A percentile compares a stretch with the other conserved stretches of the same genome.
phyloP scores from a whole-genome alignment of 2,888 invertebrate genomes.

The Amphipyra tragopoginis region DNA sequence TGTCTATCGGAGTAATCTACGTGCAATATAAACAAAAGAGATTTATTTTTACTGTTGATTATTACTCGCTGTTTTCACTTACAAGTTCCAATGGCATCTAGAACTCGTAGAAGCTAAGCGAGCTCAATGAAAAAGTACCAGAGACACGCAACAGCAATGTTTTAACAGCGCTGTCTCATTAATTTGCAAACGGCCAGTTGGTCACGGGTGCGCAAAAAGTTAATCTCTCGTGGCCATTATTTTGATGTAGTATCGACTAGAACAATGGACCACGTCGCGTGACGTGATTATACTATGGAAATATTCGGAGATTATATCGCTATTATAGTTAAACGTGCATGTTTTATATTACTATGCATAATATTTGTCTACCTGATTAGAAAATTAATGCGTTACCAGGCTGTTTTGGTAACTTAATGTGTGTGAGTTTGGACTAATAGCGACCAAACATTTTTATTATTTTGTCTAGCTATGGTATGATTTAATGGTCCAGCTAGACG shows the following conservation, averaged over 20 bases:
- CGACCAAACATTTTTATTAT: slow-evolving; percentile 5
- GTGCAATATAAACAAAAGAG: slow-evolving; percentile 45
- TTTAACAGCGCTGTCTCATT: slow-evolving; percentile 61
- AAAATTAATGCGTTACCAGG: slow-evolving; percentile 39
- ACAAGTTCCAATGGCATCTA: slow-evolving; percentile 39
- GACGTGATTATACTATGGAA: slow-evolving; percentile 73
- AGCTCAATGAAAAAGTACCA: slow-evolving; percentile 47
- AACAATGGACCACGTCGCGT: slow-evolving; percentile 76
- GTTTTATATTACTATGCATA: slow-evolving; percentile 55
- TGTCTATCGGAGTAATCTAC: slow-evolving; percentile 47
- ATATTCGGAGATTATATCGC: slow-evolving; percentile 69
- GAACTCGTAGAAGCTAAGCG: slow-evolving; percentile 43
- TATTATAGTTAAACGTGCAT: slow-evolving; percentile 68
- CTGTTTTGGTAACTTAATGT: slow-evolving; percentile 10
- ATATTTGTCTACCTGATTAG: slow-evolving; percentile 52
- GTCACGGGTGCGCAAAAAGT: slow-evolving; percentile 66
- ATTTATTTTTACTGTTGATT: slow-evolving; percentile 45
- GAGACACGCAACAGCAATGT: slow-evolving; percentile 50
- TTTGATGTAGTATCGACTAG: slow-evolving; percentile 68
- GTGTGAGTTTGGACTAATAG: slow-evolving; percentile 20
- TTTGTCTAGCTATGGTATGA: background rate
- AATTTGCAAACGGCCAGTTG: slow-evolving; percentile 65
- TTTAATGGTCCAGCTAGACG: background rate
- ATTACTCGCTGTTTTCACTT: slow-evolving; percentile 31
- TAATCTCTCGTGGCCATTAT: slow-evolving; percentile 60